Base-by-base conservation (phyloP, 1,140 invertebrate genomes). In the Musca domestica region DNA sequence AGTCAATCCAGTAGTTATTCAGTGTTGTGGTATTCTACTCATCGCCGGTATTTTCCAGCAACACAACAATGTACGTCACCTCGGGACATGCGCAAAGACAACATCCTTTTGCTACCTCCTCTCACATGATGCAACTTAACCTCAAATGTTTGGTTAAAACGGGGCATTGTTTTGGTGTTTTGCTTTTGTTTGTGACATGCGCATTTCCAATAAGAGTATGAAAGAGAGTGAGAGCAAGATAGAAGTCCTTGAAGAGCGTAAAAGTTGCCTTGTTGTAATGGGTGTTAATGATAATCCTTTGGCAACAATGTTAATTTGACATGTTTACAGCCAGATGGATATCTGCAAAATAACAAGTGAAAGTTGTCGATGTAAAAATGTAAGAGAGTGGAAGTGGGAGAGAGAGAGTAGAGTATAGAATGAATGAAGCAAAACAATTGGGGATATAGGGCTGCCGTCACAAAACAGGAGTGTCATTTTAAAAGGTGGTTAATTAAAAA, bases 251-350 rank as follows among this genome's bases (percentile, higher is more conserved):
- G 34, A 41, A 5, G 5, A 41, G 34, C 6, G 34, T 10, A 41
- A n/a, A n/a, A n/a, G n/a, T n/a, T 41, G 12, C 10, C 12, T 41
- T 41, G 34, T 41, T 41, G 34, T 41, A 41, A 41, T 41, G 27
- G 19, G 7, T 61, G 27, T 41, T 61, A 25, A 25, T 25, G 23
- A n/a, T n/a, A n/a, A 12, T 12, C 34, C 34, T 56, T 61, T 61
- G 15, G 56, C 56, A 61, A 61, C 56, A 61, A 61, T 61, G 56
- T 61, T 61, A 61, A 61, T 61, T 61, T 61, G 56, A 61, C 56
- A 61, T 61, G 56, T 41, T 61, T 61, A 61, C 56, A 61, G 56
- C 20, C 6, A 5, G 4, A 41, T n/a, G n/a, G 27, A 3, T 41
- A 41, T 61, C 56, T 61, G 27, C 27, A 61, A 61, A 41, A 61